Percentiles rank a stretch among this genome's conserved stretches.
These are phyloP conservation scores for Brevimyrus niger DNA, from an alignment of 2,113 vertebrate species.

Conservation along the genomic window DNA sequence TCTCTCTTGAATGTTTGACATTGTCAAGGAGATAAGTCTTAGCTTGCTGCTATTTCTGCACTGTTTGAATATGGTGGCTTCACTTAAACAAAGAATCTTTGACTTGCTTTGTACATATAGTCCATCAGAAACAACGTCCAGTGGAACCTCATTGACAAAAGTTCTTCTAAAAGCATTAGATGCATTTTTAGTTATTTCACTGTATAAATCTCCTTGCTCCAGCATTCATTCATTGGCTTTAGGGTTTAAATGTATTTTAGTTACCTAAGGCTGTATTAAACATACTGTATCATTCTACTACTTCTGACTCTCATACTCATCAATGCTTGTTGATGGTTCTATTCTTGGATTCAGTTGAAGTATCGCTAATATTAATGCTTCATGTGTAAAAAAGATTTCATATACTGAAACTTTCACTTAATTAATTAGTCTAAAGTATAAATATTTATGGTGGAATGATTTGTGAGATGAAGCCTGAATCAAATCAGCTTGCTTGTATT, in stretches of 20 bases:
- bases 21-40: slow-evolving; percentile 4
- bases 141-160: background rate
- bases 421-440: background rate
- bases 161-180: background rate
- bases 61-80: background rate
- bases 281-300: background rate
- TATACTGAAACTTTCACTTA: background rate
- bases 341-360: background rate
- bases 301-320: background rate
- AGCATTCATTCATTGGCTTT: background rate
- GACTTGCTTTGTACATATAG: background rate
- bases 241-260: background rate
- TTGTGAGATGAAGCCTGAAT: background rate
- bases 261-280: background rate
- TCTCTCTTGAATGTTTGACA: background rate
- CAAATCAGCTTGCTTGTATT: background rate
- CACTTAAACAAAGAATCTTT: slow-evolving; percentile 1
- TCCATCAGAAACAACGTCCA: background rate
- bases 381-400: background rate
- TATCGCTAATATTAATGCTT: background rate
- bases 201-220: background rate
- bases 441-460: background rate
- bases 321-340: background rate
- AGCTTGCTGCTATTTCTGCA: background rate
- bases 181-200: background rate